Evolutionary conservation across 2,797 vertebrate species (phyloP).

Genomic region (Nothura maculosa): DNA sequence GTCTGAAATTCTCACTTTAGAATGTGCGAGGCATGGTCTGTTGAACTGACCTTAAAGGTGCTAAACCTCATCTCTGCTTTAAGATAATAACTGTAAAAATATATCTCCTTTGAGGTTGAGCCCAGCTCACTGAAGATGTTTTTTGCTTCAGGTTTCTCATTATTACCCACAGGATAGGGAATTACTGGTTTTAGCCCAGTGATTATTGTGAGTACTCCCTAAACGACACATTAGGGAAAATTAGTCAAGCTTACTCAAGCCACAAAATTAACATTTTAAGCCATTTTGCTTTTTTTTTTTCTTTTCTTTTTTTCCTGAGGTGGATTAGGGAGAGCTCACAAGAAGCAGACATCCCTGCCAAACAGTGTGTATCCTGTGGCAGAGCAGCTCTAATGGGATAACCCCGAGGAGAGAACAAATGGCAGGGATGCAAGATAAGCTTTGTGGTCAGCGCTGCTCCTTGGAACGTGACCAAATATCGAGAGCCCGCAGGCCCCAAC

Average conservation of each 20-base stretch:
- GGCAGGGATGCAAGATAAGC: not conserved
- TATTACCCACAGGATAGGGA: not conserved
- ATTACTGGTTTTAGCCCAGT: not conserved
- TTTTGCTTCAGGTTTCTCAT: slow-evolving; percentile 25
- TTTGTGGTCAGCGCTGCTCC: not conserved
- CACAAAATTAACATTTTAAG: not conserved
- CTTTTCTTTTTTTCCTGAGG: not conserved
- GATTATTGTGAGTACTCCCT: not conserved
- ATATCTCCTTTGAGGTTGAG: not conserved
- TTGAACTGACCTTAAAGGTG: not conserved
- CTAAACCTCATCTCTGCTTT: not conserved
- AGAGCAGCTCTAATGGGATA: accelerated
- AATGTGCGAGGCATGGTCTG: not conserved
- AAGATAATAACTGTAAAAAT: slow-evolving; percentile 2
- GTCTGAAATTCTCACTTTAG: not conserved
- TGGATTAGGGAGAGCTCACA: not conserved
- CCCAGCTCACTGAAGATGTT: not conserved
- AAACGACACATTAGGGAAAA: not conserved
- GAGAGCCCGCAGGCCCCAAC: not conserved
- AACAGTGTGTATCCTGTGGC: not conserved
- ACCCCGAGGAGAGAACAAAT: not conserved
- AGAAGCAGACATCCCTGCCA: not conserved
- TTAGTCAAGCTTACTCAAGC: not conserved
- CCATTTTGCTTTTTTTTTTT: not conserved
- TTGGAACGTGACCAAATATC: not conserved